Base-by-base conservation (phyloP, 1,140 invertebrate genomes). In the Galleria mellonella region DNA sequence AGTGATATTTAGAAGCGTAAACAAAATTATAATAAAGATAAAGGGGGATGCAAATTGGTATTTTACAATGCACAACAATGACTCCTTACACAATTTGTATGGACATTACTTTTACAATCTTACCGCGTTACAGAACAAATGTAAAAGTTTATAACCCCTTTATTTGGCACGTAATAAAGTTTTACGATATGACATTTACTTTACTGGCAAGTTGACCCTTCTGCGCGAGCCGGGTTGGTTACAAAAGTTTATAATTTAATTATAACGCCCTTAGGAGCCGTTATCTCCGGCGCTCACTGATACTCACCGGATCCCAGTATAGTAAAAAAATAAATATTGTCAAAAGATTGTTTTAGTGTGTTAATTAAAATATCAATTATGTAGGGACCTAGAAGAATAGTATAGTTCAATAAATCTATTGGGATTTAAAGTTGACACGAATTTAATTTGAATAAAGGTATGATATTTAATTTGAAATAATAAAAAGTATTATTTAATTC, bases 201-300 rank as follows among this genome's bases (percentile, higher is more conserved):
- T 81, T 73, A 70, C 71, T 65, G 52, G 45, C 62, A 61, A 72
- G 70, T 77, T 81, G 75, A 79, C 79, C 79, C 76, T 72, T 70
- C 49, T 28, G 35, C 47, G 46, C 44, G 39, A 36, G 48, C 55
- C 43, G 37, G 51, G 57, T 42, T 57, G 62, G 17, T 23, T 23
- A 23, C 61, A 62, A 79, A 81, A 81, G 75, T 82, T 83, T 83
- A 82, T 83, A 82, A 82, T 83, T 83, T 83, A 83, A 83, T 83
- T 83, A 83, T 69, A 72, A 78, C 79, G 63, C 77, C 73, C 79
- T 50, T 39, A 62, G 70, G 77, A 69, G 52, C 44, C 63, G 65
- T 81, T 78, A 65, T 41, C 47, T 47, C 38, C 14, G 29, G 32
- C 40, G 17, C 31, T 42, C 11, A 17, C 35, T 23, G 17, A 23